A percentile compares a stretch with the other conserved stretches of the same genome.
These are phyloP conservation scores for Symphodus melops DNA, from an alignment of 2,113 vertebrate species.

Conservation along the genomic window DNA sequence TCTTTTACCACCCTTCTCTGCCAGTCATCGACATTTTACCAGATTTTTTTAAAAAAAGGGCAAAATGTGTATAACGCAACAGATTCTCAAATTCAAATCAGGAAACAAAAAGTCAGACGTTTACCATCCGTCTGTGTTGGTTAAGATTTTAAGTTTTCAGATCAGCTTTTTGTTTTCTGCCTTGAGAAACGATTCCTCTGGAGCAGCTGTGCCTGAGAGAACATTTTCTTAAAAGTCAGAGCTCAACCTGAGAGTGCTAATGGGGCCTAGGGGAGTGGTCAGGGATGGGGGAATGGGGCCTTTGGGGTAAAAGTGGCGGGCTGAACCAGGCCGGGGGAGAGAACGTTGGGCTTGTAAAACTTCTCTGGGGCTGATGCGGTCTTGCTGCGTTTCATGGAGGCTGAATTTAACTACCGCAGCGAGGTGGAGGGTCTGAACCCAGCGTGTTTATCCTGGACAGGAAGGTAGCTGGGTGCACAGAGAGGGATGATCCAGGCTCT, in stretches of 20 bases:
- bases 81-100: not conserved
- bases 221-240: constrained; percentile 48
- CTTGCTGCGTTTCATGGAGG: constrained; percentile 62
- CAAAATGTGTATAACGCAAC: not conserved
- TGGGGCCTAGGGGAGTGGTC: constrained; percentile 47
- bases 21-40: not conserved
- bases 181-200: constrained; percentile 25
- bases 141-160: constrained; percentile 12
- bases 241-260: constrained; percentile 57
- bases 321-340: constrained; percentile 43
- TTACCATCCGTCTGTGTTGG: constrained; percentile 36
- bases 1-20: not conserved
- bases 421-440: constrained; percentile 69
- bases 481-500: constrained; percentile 26
- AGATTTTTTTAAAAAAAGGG: not conserved
- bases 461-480: constrained; percentile 27
- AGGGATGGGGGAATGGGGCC: constrained; percentile 32
- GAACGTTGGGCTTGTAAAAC: constrained; percentile 67
- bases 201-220: constrained; percentile 37
- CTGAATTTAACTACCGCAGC: constrained; percentile 71
- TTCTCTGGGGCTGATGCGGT: constrained; percentile 53
- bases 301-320: constrained; percentile 17
- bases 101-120: constrained; percentile 13
- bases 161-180: constrained; percentile 25
- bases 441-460: constrained; percentile 68